A percentile compares a stretch with the other conserved stretches of the same genome.
Evolutionary conservation across 1,140 invertebrate genomes (phyloP).

Genomic region (Drosophila nigrodunni): DNA sequence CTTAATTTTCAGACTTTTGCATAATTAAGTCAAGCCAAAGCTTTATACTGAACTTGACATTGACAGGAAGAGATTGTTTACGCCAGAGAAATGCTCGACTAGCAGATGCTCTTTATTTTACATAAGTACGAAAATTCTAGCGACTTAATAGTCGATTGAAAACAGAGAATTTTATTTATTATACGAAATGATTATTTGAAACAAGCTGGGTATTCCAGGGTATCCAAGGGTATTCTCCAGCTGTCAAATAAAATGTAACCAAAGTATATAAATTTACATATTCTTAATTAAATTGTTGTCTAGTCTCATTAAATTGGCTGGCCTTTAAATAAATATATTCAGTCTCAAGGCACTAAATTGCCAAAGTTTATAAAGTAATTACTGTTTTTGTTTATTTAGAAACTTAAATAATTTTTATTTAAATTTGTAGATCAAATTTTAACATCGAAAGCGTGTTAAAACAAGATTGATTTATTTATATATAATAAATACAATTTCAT

Average conservation of each 20-base stretch:
- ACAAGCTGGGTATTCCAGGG: too few species aligned
- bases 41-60: constrained; percentile 62
- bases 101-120: neutral
- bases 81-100: neutral
- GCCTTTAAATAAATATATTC: constrained; percentile 36
- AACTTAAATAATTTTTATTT: neutral
- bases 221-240: too few species aligned
- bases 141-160: too few species aligned
- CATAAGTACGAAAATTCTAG: too few species aligned
- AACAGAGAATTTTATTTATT: too few species aligned
- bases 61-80: constrained; percentile 15
- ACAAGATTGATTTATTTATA: too few species aligned
- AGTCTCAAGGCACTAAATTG: constrained; percentile 14
- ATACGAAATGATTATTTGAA: too few species aligned
- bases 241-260: too few species aligned
- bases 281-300: constrained; percentile 5
- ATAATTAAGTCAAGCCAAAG: constrained; percentile 67
- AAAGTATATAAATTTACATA: constrained; percentile 4
- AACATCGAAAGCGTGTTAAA: too few species aligned
- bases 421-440: too few species aligned
- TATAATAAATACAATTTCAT: neutral
- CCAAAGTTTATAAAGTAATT: constrained; percentile 20
- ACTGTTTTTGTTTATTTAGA: constrained; percentile 24
- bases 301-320: constrained; percentile 19
- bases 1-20: constrained; percentile 25